Base-by-base conservation (phyloP, 2,113 vertebrate genomes). In the Cebus imitator region DNA sequence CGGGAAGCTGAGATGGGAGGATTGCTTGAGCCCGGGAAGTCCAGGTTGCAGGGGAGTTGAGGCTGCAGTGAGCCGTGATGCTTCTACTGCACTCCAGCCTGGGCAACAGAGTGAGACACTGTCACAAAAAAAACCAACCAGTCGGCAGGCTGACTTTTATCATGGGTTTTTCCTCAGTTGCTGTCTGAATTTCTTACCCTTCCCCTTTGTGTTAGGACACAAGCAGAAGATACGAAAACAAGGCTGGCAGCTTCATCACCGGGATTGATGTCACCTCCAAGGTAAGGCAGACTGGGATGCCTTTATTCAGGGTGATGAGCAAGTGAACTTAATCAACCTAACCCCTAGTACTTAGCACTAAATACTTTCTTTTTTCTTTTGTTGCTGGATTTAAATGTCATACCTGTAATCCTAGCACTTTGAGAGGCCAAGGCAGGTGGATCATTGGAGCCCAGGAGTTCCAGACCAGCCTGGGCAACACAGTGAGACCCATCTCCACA, bases 191-290 rank as follows among this genome's bases (percentile, higher is more conserved):
- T 97, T 94, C 83, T 95, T 16, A 57, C 35, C 3, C 0, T 93
- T 97, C 64, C 75, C 85, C 64, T 95, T 98, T 97, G 85, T 95
- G 97, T 87, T 98, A 99, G 99, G 99, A 99, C 96, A 99, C 99
- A 9, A 99, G 99, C 55, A 99, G 99, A 87, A 98, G 99, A 4
- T 99, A 99, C 0, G 99, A 99, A 98, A 99, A 99, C 98, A 99
- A 99, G 98, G 99, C 99, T 16, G 99, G 99, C 55, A 99, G 99
- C 9, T 99, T 99, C 98, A 99, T 99, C 98, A 99, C 99, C 0
- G 99, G 99, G 40, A 99, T 99, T 13, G 99, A 99, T 89, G 99
- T 99, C 40, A 99, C 99, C 64, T 99, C 99, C 2, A 99, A 99
- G 99, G 99, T 99, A 98, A 97, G 86, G 82, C 27, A 96, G 37